phyloP scores from a whole-genome alignment of 2,113 vertebrate species.

The Vulpes vulpes region DNA sequence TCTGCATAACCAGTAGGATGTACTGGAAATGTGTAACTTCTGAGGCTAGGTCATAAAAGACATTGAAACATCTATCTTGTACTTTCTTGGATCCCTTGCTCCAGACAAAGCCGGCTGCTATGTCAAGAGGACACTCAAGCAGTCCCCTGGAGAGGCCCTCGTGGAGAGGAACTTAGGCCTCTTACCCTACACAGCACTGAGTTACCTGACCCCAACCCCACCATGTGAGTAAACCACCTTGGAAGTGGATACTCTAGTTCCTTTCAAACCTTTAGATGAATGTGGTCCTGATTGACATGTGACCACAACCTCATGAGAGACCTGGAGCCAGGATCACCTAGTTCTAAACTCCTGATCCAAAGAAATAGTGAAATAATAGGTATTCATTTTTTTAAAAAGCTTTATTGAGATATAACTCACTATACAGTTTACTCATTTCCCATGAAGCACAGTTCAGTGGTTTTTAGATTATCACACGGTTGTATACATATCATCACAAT shows the following conservation, averaged over 20 bases:
- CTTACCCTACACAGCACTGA: background rate
- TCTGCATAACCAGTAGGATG: background rate
- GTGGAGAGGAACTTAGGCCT: background rate
- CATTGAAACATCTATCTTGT: background rate
- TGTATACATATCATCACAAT: background rate
- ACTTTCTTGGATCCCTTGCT: background rate
- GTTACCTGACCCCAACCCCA: background rate
- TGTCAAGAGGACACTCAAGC: background rate
- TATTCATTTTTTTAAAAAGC: slow-evolving; percentile 12
- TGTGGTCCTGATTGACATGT: background rate
- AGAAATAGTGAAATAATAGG: background rate
- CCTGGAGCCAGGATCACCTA: slow-evolving; percentile 4
- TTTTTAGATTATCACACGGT: background rate
- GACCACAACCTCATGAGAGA: background rate
- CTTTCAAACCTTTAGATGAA: background rate
- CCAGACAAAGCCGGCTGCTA: background rate
- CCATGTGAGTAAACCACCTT: background rate
- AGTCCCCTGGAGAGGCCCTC: background rate
- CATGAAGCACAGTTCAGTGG: background rate
- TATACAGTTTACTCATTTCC: background rate
- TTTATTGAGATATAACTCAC: background rate
- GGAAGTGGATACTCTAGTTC: background rate
- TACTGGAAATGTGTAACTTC: background rate
- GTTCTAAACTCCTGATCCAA: slow-evolving; percentile 26
- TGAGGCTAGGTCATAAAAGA: background rate